Conservation (phyloP, 1,140 invertebrate species). For the Sinonovacula constricta region DNA sequence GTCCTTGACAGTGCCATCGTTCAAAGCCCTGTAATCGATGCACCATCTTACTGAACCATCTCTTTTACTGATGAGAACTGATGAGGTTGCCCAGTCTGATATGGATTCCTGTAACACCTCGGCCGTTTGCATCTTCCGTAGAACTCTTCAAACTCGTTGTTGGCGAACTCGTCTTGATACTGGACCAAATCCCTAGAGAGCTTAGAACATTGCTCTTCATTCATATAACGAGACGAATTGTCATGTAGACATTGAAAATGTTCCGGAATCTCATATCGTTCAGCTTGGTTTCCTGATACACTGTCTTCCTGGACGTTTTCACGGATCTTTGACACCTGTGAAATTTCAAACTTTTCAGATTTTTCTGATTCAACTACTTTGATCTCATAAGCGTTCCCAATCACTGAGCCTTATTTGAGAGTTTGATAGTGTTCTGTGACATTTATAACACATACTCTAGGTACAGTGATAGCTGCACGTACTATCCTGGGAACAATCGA, state of each 20-base stretch:
- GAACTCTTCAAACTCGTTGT: no score
- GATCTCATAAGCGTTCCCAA: slow-evolving; percentile 23
- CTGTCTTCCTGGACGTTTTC: no score
- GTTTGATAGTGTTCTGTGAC: slow-evolving; percentile 5
- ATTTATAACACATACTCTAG: slow-evolving; percentile 34
- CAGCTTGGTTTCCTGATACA: no score
- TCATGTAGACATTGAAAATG: no score
- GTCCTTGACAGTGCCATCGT: slow-evolving; percentile 6
- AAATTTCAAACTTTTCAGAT: no score
- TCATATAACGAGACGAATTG: no score
- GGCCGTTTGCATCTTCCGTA: slow-evolving; percentile 19
- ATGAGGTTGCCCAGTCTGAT: slow-evolving; percentile 13
- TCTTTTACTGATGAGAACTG: slow-evolving; percentile 14
- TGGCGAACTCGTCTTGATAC: no score
- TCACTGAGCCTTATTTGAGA: slow-evolving; percentile 7
- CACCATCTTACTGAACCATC: slow-evolving; percentile 7
- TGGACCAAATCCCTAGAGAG: no score
- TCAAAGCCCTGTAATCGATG: slow-evolving; percentile 24
- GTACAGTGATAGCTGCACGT: neutral
- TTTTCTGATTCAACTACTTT: neutral
- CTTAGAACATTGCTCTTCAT: no score
- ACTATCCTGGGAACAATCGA: slow-evolving; percentile 10
- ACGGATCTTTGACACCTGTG: no score
- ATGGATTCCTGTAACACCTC: slow-evolving; percentile 15
- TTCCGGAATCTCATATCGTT: no score